Evolutionary conservation across 92 coral and sea anemone species (phyloP).

Genomic region (Parazoanthus atlanticus): DNA sequence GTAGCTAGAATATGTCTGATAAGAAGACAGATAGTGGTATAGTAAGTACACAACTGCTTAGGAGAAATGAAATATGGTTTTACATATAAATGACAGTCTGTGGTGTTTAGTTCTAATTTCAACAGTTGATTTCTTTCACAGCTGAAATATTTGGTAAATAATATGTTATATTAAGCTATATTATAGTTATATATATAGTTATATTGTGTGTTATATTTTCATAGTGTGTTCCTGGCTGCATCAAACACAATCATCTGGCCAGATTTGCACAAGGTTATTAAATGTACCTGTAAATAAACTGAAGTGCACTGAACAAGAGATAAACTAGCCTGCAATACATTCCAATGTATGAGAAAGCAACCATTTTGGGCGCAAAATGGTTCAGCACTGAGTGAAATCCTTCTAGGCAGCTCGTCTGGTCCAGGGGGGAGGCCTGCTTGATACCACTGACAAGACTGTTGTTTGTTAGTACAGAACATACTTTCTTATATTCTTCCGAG

Average conservation of each 20-base stretch:
- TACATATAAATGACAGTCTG: background rate
- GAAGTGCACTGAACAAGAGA: background rate
- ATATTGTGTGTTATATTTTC: too few species aligned
- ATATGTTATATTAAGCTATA: background rate
- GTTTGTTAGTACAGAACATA: slow-evolving; percentile 33
- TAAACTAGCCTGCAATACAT: slow-evolving; percentile 50
- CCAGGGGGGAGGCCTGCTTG: slow-evolving; percentile 49
- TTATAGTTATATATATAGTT: background rate
- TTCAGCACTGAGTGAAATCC: slow-evolving; percentile 55
- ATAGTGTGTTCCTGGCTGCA: background rate
- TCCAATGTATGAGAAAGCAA: slow-evolving; percentile 49
- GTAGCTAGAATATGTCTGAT: slow-evolving; percentile 1
- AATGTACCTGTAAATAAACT: background rate
- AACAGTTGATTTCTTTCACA: background rate
- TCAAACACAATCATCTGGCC: background rate
- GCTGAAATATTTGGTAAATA: background rate
- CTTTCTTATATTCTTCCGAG: slow-evolving; percentile 10
- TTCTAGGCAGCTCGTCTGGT: slow-evolving; percentile 50
- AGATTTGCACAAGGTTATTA: background rate
- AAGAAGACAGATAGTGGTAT: slow-evolving; percentile 23
- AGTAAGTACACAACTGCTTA: slow-evolving; percentile 26
- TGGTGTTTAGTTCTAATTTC: background rate
- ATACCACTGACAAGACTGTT: slow-evolving; percentile 40
- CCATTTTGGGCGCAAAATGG: slow-evolving; percentile 57
- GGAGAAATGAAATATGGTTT: background rate